Evolutionary conservation across 2,797 vertebrate species (phyloP).

Genomic region (Manis javanica): DNA sequence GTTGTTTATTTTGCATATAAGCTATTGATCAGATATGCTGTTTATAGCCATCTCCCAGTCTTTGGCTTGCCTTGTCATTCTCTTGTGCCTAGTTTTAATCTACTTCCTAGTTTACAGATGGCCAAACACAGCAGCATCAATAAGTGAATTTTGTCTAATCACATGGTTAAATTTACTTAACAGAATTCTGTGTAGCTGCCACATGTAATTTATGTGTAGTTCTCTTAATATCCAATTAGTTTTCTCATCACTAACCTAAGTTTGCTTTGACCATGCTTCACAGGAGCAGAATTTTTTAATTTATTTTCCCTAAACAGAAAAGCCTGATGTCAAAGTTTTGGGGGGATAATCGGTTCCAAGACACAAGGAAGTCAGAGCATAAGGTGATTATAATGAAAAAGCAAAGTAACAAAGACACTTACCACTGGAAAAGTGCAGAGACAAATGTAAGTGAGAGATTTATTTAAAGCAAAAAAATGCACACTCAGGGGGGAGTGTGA

Average conservation of each 20-base stretch:
- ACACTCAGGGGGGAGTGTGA: no score
- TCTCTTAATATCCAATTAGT: neutral
- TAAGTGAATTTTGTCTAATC: neutral
- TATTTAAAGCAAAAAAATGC: no score
- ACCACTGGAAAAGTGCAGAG: no score
- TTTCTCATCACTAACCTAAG: neutral
- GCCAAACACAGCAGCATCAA: neutral
- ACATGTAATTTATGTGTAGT: neutral
- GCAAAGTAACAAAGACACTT: no score
- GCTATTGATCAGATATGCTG: neutral
- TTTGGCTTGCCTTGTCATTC: neutral
- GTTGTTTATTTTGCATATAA: neutral
- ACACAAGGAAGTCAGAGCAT: no score
- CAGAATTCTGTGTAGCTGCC: no score
- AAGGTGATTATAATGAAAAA: no score
- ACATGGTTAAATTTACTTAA: neutral
- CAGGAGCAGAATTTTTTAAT: neutral
- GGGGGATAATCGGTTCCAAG: no score
- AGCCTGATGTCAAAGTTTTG: neutral
- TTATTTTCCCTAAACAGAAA: neutral
- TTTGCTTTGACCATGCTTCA: neutral
- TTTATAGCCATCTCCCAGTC: neutral
- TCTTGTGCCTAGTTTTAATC: neutral
- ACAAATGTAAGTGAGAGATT: no score
- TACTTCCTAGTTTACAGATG: neutral